These are phyloP conservation scores for Drosophila kohkoa DNA, from an alignment of 1,140 invertebrate genomes.

Conservation along the genomic window DNA sequence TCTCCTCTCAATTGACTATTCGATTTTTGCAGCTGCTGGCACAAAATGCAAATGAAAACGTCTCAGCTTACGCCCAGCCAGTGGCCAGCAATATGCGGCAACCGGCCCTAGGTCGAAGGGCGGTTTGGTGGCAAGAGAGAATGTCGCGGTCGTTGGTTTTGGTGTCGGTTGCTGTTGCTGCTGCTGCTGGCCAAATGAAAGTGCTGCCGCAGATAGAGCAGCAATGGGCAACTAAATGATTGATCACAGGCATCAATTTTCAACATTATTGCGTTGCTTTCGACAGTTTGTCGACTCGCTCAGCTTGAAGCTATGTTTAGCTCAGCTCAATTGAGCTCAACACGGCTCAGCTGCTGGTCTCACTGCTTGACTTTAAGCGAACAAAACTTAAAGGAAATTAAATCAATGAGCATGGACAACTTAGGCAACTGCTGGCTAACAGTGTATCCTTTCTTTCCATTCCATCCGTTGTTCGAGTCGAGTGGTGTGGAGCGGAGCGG, in stretches of 20 bases:
- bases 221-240: slow-evolving; percentile 60
- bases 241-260: slow-evolving; percentile 79
- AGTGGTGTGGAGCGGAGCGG: background rate
- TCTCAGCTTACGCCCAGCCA: slow-evolving; percentile 69
- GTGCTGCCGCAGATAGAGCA: slow-evolving; percentile 30
- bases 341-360: slow-evolving; percentile 20
- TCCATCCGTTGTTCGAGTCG: background rate
- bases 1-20: slow-evolving; percentile 4
- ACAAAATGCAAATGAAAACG: slow-evolving; percentile 79
- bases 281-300: slow-evolving; percentile 56
- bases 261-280: slow-evolving; percentile 67
- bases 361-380: slow-evolving; percentile 20
- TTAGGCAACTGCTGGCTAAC: slow-evolving; percentile 5
- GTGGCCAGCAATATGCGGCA: slow-evolving; percentile 29
- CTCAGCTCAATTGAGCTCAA: slow-evolving; percentile 11
- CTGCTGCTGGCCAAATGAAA: slow-evolving; percentile 31
- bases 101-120: slow-evolving; percentile 3
- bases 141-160: slow-evolving; percentile 11
- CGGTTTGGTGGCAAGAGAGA: slow-evolving; percentile 1
- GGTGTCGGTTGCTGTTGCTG: background rate
- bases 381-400: slow-evolving; percentile 49
- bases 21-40: slow-evolving; percentile 45
- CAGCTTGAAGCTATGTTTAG: background rate
- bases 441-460: slow-evolving; percentile 1
- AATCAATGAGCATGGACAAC: slow-evolving; percentile 29